phyloP scores from a whole-genome alignment of 1,140 invertebrate species.

The Drosophila erecta region DNA sequence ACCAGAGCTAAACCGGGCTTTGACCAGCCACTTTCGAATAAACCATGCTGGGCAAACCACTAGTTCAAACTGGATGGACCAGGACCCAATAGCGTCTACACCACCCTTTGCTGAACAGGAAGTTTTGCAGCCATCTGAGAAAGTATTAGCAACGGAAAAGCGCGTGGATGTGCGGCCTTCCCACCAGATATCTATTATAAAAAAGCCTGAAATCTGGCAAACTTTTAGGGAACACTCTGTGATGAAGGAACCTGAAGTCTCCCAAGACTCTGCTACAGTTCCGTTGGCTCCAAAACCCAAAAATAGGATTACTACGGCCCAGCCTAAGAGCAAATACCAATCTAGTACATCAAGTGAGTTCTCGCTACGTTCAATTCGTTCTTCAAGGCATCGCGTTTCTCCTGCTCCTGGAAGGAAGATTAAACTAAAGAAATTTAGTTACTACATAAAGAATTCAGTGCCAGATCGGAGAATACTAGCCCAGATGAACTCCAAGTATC shows the following conservation, averaged over 20 bases:
- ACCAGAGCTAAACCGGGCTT: background rate
- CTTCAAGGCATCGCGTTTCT: background rate
- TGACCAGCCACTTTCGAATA: background rate
- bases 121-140: too few relatives aligned
- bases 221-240: background rate
- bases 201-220: background rate
- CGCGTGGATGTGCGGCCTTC: too few relatives aligned
- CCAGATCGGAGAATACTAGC: constrained; percentile 12
- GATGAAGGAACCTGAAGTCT: background rate
- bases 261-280: background rate
- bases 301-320: too few relatives aligned
- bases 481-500: background rate
- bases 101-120: too few relatives aligned
- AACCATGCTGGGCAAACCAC: background rate
- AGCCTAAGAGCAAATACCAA: background rate
- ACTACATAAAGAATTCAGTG: constrained; percentile 8
- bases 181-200: too few relatives aligned
- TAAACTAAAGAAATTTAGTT: constrained; percentile 1
- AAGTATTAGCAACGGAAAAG: background rate
- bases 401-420: background rate
- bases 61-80: too few relatives aligned
- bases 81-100: too few relatives aligned
- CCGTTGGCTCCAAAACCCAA: background rate
- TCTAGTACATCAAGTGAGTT: background rate
- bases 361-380: background rate